Evolutionary conservation across 2,113 vertebrate species (phyloP).

Genomic region (Malaclemys terrapin): DNA sequence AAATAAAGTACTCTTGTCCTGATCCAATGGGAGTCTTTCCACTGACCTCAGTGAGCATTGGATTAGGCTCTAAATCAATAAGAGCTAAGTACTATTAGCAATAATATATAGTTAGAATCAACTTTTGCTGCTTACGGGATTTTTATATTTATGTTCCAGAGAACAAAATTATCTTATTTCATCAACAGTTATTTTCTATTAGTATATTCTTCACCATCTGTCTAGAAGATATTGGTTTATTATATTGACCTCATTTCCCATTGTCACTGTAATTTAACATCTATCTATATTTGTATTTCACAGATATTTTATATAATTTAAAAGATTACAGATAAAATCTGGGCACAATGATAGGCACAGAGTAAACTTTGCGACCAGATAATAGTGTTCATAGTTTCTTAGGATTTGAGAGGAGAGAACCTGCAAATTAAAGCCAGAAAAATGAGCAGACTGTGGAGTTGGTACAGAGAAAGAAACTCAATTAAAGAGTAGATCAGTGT

Average conservation of each 20-base stretch:
- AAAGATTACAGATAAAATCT: slow-evolving; percentile 46
- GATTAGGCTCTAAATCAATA: slow-evolving; percentile 14
- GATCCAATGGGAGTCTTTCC: background rate
- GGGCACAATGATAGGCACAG: slow-evolving; percentile 22
- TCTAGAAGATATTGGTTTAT: slow-evolving; percentile 51
- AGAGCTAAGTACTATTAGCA: slow-evolving; percentile 53
- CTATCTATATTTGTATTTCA: slow-evolving; percentile 65
- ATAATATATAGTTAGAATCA: slow-evolving; percentile 49
- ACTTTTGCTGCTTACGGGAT: slow-evolving; percentile 36
- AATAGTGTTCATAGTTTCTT: background rate
- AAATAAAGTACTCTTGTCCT: background rate
- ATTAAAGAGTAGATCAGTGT: background rate
- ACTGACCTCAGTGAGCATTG: slow-evolving; percentile 1
- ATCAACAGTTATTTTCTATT: slow-evolving; percentile 46
- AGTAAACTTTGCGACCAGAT: slow-evolving; percentile 55
- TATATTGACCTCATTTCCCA: slow-evolving; percentile 61
- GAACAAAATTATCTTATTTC: slow-evolving; percentile 60
- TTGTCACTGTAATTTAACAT: slow-evolving; percentile 60
- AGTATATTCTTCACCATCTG: slow-evolving; percentile 42
- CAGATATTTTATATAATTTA: slow-evolving; percentile 64
- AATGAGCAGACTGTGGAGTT: background rate
- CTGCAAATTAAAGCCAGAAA: slow-evolving; percentile 53
- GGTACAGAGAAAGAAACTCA: slow-evolving; percentile 23
- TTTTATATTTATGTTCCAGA: slow-evolving; percentile 50
- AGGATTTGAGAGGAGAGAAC: slow-evolving; percentile 41